These are phyloP conservation scores for Pomacea canaliculata DNA, from an alignment of 2,888 invertebrate species.

Conservation along the genomic window DNA sequence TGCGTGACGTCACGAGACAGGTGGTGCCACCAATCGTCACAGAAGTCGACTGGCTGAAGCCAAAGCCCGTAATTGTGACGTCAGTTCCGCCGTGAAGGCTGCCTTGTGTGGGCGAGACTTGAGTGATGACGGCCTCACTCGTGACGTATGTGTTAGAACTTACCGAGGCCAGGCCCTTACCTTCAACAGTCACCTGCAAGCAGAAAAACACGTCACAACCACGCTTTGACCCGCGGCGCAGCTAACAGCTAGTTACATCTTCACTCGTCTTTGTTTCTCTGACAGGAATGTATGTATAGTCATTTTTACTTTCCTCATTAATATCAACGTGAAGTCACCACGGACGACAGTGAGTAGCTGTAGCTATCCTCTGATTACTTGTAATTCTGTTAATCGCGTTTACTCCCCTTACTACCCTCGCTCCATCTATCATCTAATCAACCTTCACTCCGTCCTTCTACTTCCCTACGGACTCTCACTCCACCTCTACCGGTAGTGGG, in stretches of 20 bases:
- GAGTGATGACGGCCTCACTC: constrained; percentile 35
- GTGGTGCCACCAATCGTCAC: constrained; percentile 33
- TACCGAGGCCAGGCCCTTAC: constrained; percentile 45
- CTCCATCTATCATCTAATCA: no score
- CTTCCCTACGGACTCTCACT: no score
- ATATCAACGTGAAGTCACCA: no score
- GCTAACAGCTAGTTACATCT: neutral
- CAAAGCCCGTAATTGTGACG: constrained; percentile 48
- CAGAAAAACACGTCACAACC: constrained; percentile 11
- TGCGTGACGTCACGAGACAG: constrained; percentile 32
- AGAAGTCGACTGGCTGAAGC: constrained; percentile 42
- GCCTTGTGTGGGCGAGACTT: constrained; percentile 45
- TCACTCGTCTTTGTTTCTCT: no score
- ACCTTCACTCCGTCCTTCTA: no score
- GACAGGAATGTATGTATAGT: no score
- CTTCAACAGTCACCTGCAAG: constrained; percentile 31
- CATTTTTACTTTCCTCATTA: no score
- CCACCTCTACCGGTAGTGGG: no score
- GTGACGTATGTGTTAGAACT: constrained; percentile 39
- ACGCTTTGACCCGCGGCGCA: constrained; percentile 7
- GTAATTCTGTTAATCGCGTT: no score
- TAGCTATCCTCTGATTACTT: no score
- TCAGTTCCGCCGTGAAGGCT: constrained; percentile 50
- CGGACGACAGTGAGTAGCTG: no score
- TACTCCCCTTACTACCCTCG: no score